A percentile compares a stretch with the other conserved stretches of the same genome.
Evolutionary conservation across 2,113 vertebrate species (phyloP).

Genomic region (Tachysurus vachellii): DNA sequence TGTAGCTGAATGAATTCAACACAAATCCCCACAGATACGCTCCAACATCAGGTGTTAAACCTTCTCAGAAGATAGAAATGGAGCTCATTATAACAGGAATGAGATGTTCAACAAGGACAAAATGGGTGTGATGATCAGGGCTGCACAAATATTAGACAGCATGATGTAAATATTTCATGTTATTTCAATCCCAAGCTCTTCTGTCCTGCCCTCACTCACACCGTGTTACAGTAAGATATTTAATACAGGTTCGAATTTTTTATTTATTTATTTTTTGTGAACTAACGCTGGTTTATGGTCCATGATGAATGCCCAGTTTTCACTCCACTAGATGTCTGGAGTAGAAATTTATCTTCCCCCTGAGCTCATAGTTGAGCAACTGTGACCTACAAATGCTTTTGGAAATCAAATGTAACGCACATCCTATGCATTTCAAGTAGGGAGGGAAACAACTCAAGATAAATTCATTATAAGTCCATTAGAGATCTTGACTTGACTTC

Average conservation of each 20-base stretch:
- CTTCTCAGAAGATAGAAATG: not conserved
- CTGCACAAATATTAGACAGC: not conserved
- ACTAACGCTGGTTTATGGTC: not conserved
- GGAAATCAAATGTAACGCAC: slow-evolving; percentile 11
- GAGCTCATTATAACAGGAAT: not conserved
- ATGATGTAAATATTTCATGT: not conserved
- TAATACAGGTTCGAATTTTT: too few species aligned
- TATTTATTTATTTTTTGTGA: too few species aligned
- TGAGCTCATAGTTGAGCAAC: not conserved
- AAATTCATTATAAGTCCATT: too few species aligned
- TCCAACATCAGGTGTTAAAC: too few species aligned
- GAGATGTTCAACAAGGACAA: not conserved
- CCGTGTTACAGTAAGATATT: not conserved
- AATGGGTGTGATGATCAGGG: not conserved
- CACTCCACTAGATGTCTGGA: not conserved
- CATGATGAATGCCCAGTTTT: not conserved
- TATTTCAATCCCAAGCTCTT: not conserved
- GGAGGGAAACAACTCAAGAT: too few species aligned
- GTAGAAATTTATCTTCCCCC: not conserved
- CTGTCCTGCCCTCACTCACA: not conserved
- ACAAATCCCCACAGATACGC: too few species aligned
- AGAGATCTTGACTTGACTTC: too few species aligned
- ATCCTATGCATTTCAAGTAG: slow-evolving; percentile 21
- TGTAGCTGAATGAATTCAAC: too few species aligned
- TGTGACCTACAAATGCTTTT: slow-evolving; percentile 10